phyloP scores from a whole-genome alignment of 1,140 invertebrate genomes.

The Acyrthosiphon pisum region DNA sequence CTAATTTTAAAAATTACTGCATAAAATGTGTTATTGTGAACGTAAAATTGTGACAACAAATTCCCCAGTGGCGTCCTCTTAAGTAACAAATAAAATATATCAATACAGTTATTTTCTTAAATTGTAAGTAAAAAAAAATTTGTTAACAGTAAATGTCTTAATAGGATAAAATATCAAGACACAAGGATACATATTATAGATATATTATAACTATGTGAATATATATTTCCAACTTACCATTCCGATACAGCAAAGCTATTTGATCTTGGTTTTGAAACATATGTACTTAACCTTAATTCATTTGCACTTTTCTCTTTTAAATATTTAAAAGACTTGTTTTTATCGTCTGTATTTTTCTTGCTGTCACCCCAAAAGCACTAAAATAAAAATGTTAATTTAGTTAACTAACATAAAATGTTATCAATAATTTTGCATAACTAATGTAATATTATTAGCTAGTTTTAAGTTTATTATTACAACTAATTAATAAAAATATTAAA shows the following conservation, averaged over 20 bases:
- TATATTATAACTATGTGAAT: background rate
- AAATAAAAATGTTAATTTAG: background rate
- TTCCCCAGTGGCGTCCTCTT: too few relatives aligned
- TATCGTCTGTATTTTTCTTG: conserved; percentile 1
- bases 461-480: background rate
- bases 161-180: background rate
- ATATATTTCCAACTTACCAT: conserved; percentile 13
- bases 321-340: conserved; percentile 14
- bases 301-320: background rate
- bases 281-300: background rate
- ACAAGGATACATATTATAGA: background rate
- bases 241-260: conserved; percentile 23
- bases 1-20: too few relatives aligned
- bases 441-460: too few relatives aligned
- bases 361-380: background rate
- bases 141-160: background rate
- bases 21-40: too few relatives aligned
- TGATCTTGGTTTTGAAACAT: background rate
- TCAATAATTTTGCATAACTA: background rate
- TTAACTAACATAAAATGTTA: background rate
- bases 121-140: background rate
- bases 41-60: too few relatives aligned
- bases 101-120: background rate
- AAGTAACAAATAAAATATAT: too few relatives aligned
- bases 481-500: background rate